Evolutionary conservation across 2,797 vertebrate genomes (phyloP).

Genomic region (Anabas testudineus): DNA sequence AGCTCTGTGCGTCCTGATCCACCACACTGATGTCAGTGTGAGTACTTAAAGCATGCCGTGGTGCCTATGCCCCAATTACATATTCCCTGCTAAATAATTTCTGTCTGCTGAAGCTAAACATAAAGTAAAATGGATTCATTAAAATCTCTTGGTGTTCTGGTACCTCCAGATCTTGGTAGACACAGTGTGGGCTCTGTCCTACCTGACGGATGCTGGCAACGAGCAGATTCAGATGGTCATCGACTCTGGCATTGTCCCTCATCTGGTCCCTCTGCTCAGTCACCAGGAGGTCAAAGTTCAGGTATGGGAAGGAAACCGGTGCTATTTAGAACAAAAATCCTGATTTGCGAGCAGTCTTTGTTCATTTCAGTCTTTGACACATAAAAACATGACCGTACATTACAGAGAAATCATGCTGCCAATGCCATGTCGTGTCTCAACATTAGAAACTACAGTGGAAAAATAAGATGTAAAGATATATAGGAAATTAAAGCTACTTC

Average conservation of each 20-base stretch:
- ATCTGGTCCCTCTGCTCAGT: constrained; percentile 97
- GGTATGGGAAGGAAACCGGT: constrained; percentile 76
- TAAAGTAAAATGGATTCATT: not conserved
- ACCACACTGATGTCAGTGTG: constrained; percentile 99
- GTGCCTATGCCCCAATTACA: not conserved
- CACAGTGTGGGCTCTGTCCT: constrained; percentile 99
- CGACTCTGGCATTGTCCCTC: constrained; percentile 96
- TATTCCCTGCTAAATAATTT: not conserved
- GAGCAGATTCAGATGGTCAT: constrained; percentile 99
- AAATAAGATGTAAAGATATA: too few relatives aligned
- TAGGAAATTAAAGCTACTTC: too few relatives aligned
- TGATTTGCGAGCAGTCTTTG: not conserved
- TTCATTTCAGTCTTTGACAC: too few relatives aligned
- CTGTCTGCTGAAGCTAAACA: not conserved
- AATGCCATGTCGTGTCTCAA: not conserved
- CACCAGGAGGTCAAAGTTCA: constrained; percentile 99
- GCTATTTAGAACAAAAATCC: not conserved
- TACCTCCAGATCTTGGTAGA: constrained; percentile 94
- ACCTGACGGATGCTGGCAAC: constrained; percentile 98
- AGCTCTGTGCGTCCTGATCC: constrained; percentile 97
- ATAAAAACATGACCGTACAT: too few relatives aligned
- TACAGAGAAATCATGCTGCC: not conserved
- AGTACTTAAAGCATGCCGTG: constrained; percentile 78
- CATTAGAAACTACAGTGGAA: not conserved
- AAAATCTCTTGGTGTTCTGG: not conserved